Evolutionary conservation across 2,797 vertebrate species (phyloP).

Genomic region (Holocentrus rufus): DNA sequence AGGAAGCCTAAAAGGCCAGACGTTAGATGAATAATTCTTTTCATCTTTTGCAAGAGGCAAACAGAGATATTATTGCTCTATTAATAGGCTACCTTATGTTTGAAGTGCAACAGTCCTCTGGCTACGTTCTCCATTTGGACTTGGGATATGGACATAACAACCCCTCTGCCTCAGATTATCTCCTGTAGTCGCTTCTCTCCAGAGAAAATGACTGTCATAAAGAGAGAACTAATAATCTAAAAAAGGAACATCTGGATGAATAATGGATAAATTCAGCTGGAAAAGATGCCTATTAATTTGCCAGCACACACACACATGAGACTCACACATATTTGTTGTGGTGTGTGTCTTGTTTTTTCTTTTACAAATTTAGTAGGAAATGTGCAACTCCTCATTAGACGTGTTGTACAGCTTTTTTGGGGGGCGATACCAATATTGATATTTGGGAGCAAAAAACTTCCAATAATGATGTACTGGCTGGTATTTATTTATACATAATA

Average conservation of each 20-base stretch:
- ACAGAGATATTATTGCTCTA: conserved; percentile 50
- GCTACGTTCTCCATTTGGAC: conserved; percentile 41
- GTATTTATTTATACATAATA: too few species aligned
- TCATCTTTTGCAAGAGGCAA: conserved; percentile 68
- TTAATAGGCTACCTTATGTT: conserved; percentile 65
- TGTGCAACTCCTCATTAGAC: too few species aligned
- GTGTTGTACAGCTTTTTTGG: too few species aligned
- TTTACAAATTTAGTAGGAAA: too few species aligned
- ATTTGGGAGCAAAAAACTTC: too few species aligned
- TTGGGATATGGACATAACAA: conserved; percentile 38
- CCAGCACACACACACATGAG: background rate
- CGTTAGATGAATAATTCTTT: conserved; percentile 76
- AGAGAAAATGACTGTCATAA: conserved; percentile 31
- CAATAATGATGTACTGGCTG: too few species aligned
- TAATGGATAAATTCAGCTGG: conserved; percentile 51
- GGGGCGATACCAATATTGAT: too few species aligned
- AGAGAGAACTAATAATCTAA: conserved; percentile 41
- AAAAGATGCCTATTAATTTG: conserved; percentile 45
- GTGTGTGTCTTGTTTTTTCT: too few species aligned
- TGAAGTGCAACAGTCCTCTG: conserved; percentile 66
- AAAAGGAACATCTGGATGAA: conserved; percentile 55
- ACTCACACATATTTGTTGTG: background rate
- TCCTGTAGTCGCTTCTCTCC: conserved; percentile 9
- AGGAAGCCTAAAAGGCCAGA: conserved; percentile 68
- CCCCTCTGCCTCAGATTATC: background rate